Conservation (phyloP, 2,888 invertebrate species). For the Macaria liturata region DNA sequence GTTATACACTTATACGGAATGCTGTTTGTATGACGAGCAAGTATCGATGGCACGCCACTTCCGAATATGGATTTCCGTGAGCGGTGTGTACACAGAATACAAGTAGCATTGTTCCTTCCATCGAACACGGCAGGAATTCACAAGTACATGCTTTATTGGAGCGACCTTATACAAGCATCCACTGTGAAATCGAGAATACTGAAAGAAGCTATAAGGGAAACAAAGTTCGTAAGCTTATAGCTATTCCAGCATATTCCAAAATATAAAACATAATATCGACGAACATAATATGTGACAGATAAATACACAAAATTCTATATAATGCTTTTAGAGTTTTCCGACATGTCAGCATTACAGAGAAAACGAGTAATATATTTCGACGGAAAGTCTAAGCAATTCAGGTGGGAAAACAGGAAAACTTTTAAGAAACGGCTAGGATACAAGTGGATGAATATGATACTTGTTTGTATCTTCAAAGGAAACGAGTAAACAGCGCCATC, state of each 20-base stretch:
- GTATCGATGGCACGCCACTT: constrained; percentile 31
- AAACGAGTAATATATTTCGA: constrained; percentile 9
- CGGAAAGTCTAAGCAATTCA: constrained; percentile 12
- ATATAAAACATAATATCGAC: too few species aligned
- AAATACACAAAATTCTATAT: too few species aligned
- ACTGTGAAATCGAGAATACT: constrained; percentile 1
- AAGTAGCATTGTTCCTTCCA: constrained; percentile 22
- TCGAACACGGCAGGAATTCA: constrained; percentile 25
- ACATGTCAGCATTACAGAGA: constrained; percentile 11
- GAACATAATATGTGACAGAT: too few species aligned
- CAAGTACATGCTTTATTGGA: constrained; percentile 13
- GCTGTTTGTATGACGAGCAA: constrained; percentile 30
- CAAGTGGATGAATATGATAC: constrained; percentile 43
- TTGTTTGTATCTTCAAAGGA: constrained; percentile 30
- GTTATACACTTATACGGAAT: constrained; percentile 32
- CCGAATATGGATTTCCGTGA: constrained; percentile 38
- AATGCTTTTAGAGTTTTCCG: not conserved
- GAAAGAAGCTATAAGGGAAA: not conserved
- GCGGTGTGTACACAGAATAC: constrained; percentile 27
- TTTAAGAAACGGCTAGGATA: constrained; percentile 29
- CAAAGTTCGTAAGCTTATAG: too few species aligned
- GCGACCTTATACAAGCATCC: constrained; percentile 1
- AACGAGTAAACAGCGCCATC: constrained; percentile 43
- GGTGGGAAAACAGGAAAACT: constrained; percentile 33
- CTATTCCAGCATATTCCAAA: too few species aligned